Base-by-base conservation (phyloP, 1,140 invertebrate genomes). In the Drosophila jambulina region DNA sequence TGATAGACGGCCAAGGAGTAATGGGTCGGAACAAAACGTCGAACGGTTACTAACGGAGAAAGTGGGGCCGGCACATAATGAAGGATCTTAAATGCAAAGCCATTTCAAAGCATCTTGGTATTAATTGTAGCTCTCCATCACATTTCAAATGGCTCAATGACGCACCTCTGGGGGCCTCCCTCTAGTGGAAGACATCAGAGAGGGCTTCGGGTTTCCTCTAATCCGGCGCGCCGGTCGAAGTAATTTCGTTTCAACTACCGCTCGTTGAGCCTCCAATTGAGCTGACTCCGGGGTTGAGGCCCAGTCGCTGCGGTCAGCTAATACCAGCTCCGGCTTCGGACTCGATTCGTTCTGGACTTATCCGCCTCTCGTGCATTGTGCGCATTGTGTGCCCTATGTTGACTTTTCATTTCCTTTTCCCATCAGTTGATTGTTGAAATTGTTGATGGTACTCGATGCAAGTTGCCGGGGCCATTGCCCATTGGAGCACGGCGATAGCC, bases 371-470 rank as follows among this genome's bases (percentile, higher is more conserved):
- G 36, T 42, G 71, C 51, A 71, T 61, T 78, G 75, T 78, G 64
- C 56, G 46, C 79, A 75, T 63, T 74, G 63, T 87, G 84, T 86
- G 82, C 84, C 84, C 83, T 83, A 83, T 80, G 85, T 88, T 87
- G 84, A 87, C 84, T 87, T 90, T 87, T 88, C 84, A 87, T 88
- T 90, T 87, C 85, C 84, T 87, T 78, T 87, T 88, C 85, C 77
- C 84, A 87, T 87, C 84, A 87, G 85, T 87, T 84, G 84, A 87
- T 84, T 87, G 84, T 88, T 87, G 57, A 84, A 84, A 88, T 88
- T 78, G 84, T 84, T 84, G 83, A 79, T 87, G 82, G 70, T 87
- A 68, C 72, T 67, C 62, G 46, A 57, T 60, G 67, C 36, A 38
- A 58, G 61, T 59, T 57, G 71, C 42, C 69, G 74, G 25, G 61